Percentiles rank a stretch among this genome's conserved stretches.
phyloP scores from a whole-genome alignment of 2,113 vertebrate genomes.

The Sterrhoptilus dennistouni region DNA sequence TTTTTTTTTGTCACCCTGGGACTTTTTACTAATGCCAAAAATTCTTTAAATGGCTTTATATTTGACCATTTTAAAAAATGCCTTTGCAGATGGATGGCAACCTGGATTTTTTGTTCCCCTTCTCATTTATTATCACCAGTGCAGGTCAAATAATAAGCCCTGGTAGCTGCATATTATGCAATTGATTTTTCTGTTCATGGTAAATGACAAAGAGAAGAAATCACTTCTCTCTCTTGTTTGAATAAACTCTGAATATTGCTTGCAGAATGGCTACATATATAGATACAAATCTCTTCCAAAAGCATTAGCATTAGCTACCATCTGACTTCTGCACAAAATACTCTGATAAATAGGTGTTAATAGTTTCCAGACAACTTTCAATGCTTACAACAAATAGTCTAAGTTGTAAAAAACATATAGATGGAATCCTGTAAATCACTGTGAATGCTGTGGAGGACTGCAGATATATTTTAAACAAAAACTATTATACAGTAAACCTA shows the following conservation, averaged over 20 bases:
- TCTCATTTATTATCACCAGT: not conserved
- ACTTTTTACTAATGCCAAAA: not conserved
- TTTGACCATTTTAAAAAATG: not conserved
- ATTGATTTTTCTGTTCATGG: not conserved
- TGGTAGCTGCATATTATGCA: not conserved
- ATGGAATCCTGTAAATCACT: conserved; percentile 6
- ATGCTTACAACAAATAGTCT: not conserved
- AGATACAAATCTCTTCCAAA: not conserved
- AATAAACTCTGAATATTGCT: not conserved
- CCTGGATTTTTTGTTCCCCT: not conserved
- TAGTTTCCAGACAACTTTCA: not conserved
- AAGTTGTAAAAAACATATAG: not conserved
- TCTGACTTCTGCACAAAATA: not conserved
- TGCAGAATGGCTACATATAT: not conserved
- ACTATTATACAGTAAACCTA: not conserved
- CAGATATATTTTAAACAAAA: not conserved
- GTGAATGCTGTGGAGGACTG: not conserved
- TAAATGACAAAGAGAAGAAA: not conserved
- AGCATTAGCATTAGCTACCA: not conserved
- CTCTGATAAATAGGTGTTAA: conserved; percentile 13
- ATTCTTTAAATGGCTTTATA: not conserved
- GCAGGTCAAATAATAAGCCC: not conserved
- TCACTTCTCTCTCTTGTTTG: not conserved
- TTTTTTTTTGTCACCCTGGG: not conserved
- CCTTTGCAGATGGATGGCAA: not conserved